Base-by-base conservation (phyloP, 1,140 invertebrate genomes). In the Lepidurus couesii region DNA sequence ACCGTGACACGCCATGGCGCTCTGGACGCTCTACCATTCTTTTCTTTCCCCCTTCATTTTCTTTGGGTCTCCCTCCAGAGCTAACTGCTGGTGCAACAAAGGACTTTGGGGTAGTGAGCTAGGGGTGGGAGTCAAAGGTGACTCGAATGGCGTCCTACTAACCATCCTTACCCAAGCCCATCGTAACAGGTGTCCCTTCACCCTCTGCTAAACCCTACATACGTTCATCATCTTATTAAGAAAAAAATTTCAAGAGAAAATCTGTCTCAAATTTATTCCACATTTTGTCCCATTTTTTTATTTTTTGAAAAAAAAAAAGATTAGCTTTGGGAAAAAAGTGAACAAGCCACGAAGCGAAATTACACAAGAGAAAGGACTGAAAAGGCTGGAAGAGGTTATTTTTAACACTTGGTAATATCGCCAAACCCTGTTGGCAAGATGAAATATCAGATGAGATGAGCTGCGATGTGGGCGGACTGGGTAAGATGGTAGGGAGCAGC, bases 391-490 rank as follows among this genome's bases (percentile, higher is more conserved):
- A 65, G 13, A 65, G 53, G 53, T 13, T 21, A 65, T 65, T 65
- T 65, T 65, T 65, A 65, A 65, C 53, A 65, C 53, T 65, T 34
- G 34, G 34, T 34, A 34, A 65, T 65, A 65, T 65, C 21, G 53
- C 53, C 21, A 65, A 65, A 65, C 53, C 53, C 53, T 65, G 53
- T 21, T 65, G 53, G 53, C 53, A 65, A 65, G 53, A 65, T 65
- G 53, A 65, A 65, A 65, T 65, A 65, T 65, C 53, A 65, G 53
- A 65, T 65, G 53, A 21, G 53, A 65, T 65, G 21, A 65, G 53
- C 53, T 9, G 53, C 16, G 53, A 65, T 65, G 53, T n/a, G 53
- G 53, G 53, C 53, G 53, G 53, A 65, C 53, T 65, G 16, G 9
- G 53, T 13, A 34, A 34, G 34, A 34, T 34, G 34, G 9, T n/a